Evolutionary conservation across 2,888 invertebrate genomes (phyloP).

Genomic region (Notodromas monacha): DNA sequence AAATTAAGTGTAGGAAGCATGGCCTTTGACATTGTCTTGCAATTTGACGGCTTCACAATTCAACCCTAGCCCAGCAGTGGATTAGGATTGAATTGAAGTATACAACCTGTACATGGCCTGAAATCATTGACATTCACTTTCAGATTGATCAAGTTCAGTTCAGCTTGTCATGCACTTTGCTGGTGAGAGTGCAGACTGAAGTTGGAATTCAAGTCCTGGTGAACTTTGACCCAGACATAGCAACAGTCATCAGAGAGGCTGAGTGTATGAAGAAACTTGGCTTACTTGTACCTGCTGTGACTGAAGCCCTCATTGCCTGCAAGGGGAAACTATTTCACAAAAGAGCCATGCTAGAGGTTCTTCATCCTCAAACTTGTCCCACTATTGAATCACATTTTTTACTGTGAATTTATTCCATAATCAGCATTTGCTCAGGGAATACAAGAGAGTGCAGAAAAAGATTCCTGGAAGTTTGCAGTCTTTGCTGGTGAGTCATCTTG

Average conservation of each 20-base stretch:
- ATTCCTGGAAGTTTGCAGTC: constrained; percentile 43
- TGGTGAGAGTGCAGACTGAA: constrained; percentile 14
- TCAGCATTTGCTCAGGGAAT: constrained; percentile 18
- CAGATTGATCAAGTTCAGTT: constrained; percentile 10
- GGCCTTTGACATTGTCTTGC: no score
- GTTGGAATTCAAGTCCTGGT: constrained; percentile 13
- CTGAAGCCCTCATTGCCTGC: constrained; percentile 25
- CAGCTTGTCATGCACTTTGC: constrained; percentile 12
- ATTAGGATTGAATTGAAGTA: no score
- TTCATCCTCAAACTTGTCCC: no score
- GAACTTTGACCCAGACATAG: constrained; percentile 33
- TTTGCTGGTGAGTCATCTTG: constrained; percentile 52
- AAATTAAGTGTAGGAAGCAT: no score
- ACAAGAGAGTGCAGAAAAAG: constrained; percentile 14
- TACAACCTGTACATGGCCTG: no score
- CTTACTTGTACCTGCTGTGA: constrained; percentile 44
- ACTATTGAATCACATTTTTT: no score
- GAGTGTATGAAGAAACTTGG: constrained; percentile 51
- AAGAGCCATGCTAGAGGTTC: constrained; percentile 10
- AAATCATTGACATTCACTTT: no score
- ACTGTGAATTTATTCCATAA: no score
- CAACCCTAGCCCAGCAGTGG: no score
- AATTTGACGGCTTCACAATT: no score
- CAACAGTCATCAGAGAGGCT: constrained; percentile 45
- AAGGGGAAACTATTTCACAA: constrained; percentile 14